These are phyloP conservation scores for Littorina saxatilis DNA, from an alignment of 1,140 invertebrate species.

Conservation along the genomic window DNA sequence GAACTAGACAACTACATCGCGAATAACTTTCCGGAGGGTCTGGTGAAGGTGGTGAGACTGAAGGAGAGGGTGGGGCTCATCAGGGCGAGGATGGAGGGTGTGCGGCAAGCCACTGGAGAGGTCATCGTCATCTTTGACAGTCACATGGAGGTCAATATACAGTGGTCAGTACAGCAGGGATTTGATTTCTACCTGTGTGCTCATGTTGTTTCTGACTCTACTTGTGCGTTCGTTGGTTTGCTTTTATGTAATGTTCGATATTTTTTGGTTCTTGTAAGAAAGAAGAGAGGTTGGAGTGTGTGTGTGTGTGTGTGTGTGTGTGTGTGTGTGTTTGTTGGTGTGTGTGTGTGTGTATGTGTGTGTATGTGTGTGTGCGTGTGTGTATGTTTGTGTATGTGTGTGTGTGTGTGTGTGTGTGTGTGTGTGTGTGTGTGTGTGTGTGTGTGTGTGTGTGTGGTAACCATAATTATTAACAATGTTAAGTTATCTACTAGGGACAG, in stretches of 20 bases:
- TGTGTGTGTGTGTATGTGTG: background rate
- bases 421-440: background rate
- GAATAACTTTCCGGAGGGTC: slow-evolving; percentile 51
- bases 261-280: background rate
- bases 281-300: background rate
- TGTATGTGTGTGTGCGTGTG: background rate
- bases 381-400: too few relatives aligned
- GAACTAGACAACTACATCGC: slow-evolving; percentile 56
- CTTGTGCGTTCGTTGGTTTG: background rate
- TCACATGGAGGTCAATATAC: slow-evolving; percentile 90
- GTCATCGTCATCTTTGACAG: slow-evolving; percentile 94
- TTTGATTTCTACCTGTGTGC: background rate
- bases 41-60: slow-evolving; percentile 85
- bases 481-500: too few relatives aligned
- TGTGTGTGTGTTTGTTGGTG: background rate
- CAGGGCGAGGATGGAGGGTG: slow-evolving; percentile 82
- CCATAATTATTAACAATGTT: too few relatives aligned
- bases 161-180: slow-evolving; percentile 84
- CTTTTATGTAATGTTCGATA: background rate
- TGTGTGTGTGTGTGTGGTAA: too few relatives aligned
- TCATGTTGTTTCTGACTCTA: background rate
- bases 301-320: slow-evolving; percentile 7
- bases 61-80: slow-evolving; percentile 89
- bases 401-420: slow-evolving; percentile 6
- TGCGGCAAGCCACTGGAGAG: slow-evolving; percentile 84